Conservation (phyloP, 2,797 vertebrate species). For the Oceanodroma leucorhoa region DNA sequence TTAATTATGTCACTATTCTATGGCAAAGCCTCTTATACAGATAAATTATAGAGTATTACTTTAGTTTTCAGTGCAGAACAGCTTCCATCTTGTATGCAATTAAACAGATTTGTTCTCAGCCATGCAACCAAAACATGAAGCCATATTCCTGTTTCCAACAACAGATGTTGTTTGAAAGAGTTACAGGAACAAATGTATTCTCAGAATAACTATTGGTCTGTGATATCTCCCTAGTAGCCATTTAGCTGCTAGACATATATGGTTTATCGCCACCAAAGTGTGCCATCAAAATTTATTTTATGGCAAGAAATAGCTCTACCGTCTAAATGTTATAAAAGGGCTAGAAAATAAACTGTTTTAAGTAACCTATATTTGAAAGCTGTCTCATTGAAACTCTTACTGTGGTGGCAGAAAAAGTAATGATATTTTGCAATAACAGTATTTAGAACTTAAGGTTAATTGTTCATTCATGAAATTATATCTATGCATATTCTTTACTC, state of each 20-base stretch:
- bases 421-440: not conserved
- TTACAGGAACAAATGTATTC: not conserved
- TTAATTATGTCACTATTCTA: not conserved
- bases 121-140: constrained; percentile 25
- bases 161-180: constrained; percentile 30
- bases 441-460: not conserved
- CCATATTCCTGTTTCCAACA: not conserved
- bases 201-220: not conserved
- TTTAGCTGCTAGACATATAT: not conserved
- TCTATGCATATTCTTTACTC: not conserved
- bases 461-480: not conserved
- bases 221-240: not conserved
- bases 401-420: not conserved
- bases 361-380: not conserved
- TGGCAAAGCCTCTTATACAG: not conserved
- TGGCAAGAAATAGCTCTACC: not conserved
- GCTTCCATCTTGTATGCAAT: not conserved
- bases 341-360: not conserved
- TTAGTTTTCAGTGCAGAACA: not conserved
- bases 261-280: not conserved
- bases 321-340: not conserved
- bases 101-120: constrained; percentile 36
- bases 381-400: not conserved
- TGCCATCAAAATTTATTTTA: not conserved
- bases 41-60: not conserved